phyloP scores from a whole-genome alignment of 2,797 vertebrate genomes.

The Sebastes aleutianus region DNA sequence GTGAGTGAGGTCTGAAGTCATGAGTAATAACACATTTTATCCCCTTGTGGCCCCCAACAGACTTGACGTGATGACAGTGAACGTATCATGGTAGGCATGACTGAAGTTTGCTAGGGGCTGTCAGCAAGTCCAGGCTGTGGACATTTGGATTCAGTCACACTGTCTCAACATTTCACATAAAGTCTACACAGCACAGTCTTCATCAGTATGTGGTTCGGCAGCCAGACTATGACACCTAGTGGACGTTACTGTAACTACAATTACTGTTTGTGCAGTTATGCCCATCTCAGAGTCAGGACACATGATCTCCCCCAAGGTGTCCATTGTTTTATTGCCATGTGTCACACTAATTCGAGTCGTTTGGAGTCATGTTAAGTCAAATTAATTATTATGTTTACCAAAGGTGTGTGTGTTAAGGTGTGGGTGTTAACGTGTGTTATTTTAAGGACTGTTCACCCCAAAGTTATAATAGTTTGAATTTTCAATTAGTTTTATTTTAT shows the following conservation, averaged over 20 bases:
- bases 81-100: neutral
- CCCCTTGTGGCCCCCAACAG: neutral
- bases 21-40: neutral
- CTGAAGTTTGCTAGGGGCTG: neutral
- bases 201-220: neutral
- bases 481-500: no score
- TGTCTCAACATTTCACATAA: neutral
- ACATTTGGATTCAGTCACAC: conserved; percentile 1
- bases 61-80: neutral
- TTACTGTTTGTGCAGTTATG: no score
- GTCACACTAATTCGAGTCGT: neutral
- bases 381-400: neutral
- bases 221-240: conserved; percentile 42
- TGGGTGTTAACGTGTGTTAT: neutral
- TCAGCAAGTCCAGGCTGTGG: neutral
- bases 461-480: no score
- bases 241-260: conserved; percentile 23
- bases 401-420: neutral
- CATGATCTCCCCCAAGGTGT: neutral
- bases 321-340: neutral
- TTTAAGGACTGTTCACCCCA: neutral
- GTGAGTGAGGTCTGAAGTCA: neutral
- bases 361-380: no score
- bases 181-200: neutral
- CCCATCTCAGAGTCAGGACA: neutral